Conservation (phyloP, 1,140 invertebrate species). For the Drosophila nannoptera region DNA sequence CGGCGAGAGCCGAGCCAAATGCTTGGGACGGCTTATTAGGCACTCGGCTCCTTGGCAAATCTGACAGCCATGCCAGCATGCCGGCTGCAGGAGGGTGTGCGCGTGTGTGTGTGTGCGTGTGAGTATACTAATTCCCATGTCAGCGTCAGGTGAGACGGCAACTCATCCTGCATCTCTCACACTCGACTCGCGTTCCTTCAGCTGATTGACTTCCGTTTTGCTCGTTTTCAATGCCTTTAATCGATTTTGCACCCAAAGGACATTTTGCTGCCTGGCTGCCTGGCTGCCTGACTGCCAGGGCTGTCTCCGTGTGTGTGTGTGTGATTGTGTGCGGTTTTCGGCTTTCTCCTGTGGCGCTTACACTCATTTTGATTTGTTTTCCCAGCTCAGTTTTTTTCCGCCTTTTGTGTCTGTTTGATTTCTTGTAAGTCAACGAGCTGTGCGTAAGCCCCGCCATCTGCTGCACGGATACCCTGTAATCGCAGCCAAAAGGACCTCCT, state of each 20-base stretch:
- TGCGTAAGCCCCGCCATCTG: constrained; percentile 47
- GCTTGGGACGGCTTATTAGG: constrained; percentile 53
- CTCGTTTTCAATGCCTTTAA: constrained; percentile 58
- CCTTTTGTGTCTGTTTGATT: constrained; percentile 12
- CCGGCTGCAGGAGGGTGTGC: no score
- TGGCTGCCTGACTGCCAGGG: constrained; percentile 27
- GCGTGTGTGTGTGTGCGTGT: constrained; percentile 29
- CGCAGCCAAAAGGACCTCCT: background rate
- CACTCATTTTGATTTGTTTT: constrained; percentile 65
- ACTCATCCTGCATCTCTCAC: constrained; percentile 2
- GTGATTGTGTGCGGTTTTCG: constrained; percentile 71
- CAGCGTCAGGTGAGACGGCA: constrained; percentile 50
- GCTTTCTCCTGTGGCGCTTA: constrained; percentile 15
- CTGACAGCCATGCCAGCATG: background rate
- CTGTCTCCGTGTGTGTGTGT: constrained; percentile 22
- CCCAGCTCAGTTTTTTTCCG: constrained; percentile 24
- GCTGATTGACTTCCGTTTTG: constrained; percentile 75
- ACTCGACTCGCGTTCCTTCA: constrained; percentile 15
- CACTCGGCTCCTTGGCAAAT: constrained; percentile 12
- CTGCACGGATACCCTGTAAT: constrained; percentile 7
- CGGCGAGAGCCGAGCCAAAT: constrained; percentile 16
- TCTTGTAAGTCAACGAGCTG: constrained; percentile 16
- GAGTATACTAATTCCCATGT: constrained; percentile 59
- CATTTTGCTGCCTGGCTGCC: constrained; percentile 45
- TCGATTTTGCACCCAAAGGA: constrained; percentile 78